A percentile compares a stretch with the other conserved stretches of the same genome.
These are phyloP conservation scores for Fistularia commersonii DNA, from an alignment of 2,797 vertebrate genomes.

Conservation along the genomic window DNA sequence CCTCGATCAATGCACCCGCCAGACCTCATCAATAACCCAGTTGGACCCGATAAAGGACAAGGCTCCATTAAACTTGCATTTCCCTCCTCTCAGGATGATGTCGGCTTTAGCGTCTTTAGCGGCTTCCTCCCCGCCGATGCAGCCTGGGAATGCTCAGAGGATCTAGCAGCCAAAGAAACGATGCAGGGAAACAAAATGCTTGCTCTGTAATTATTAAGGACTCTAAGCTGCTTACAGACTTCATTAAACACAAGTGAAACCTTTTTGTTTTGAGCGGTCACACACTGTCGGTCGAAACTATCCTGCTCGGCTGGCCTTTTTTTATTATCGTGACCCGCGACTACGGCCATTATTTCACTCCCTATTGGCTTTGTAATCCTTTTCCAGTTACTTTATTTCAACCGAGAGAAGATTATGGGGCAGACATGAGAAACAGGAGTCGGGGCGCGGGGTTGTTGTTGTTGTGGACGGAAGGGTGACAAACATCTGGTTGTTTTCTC, in stretches of 20 bases:
- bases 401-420: conserved; percentile 50
- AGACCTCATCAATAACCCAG: conserved; percentile 58
- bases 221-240: conserved; percentile 77
- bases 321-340: conserved; percentile 35
- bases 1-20: conserved; percentile 56
- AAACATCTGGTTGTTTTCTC: conserved; percentile 2
- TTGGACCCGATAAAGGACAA: conserved; percentile 48
- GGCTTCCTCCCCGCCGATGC: conserved; percentile 37
- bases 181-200: conserved; percentile 62
- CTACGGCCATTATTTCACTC: conserved; percentile 20
- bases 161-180: conserved; percentile 46
- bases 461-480: conserved; percentile 8
- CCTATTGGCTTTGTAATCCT: conserved; percentile 41
- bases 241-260: conserved; percentile 70
- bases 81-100: conserved; percentile 40
- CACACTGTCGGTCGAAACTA: conserved; percentile 47
- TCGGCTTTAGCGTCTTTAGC: conserved; percentile 42
- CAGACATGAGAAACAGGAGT: conserved; percentile 29
- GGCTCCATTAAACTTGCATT: conserved; percentile 66
- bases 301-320: conserved; percentile 49
- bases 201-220: conserved; percentile 67
- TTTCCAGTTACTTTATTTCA: conserved; percentile 47
- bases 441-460: conserved; percentile 6
- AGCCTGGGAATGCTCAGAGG: conserved; percentile 44
- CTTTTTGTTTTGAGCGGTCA: conserved; percentile 71